Evolutionary conservation across 2,797 vertebrate species (phyloP).

Genomic region (Myripristis jacobus): DNA sequence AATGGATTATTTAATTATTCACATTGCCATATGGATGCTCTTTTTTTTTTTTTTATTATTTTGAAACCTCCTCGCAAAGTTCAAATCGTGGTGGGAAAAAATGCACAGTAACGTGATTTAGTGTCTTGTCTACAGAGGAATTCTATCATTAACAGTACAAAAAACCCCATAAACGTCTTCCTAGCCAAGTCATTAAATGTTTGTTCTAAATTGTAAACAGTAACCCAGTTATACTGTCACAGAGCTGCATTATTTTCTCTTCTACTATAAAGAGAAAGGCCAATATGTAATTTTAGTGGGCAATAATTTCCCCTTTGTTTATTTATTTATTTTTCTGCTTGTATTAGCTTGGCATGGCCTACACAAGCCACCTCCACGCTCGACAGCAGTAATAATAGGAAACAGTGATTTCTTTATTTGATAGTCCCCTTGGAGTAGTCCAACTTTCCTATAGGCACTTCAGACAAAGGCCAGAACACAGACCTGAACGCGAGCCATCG

Average conservation of each 20-base stretch:
- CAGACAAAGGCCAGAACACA: conserved; percentile 44
- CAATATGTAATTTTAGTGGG: conserved; percentile 37
- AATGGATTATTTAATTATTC: conserved; percentile 41
- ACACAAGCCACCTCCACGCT: conserved; percentile 38
- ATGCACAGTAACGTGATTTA: conserved; percentile 40
- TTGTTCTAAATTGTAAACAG: conserved; percentile 42
- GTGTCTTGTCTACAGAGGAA: conserved; percentile 39
- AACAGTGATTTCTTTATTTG: conserved; percentile 59
- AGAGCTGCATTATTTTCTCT: conserved; percentile 21
- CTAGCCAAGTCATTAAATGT: conserved; percentile 21
- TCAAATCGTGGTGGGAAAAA: conserved; percentile 25
- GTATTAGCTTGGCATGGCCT: conserved; percentile 41
- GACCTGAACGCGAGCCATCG: conserved; percentile 7
- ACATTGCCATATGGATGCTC: conserved; percentile 11
- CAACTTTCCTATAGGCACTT: conserved; percentile 50
- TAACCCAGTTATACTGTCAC: conserved; percentile 10
- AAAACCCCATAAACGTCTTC: conserved; percentile 28
- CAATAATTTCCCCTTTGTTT: conserved; percentile 46
- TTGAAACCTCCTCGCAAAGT: too few relatives aligned
- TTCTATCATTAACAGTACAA: conserved; percentile 27
- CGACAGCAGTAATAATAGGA: conserved; percentile 48
- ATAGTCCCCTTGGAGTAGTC: conserved; percentile 42
- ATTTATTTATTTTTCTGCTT: conserved; percentile 52
- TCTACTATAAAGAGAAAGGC: conserved; percentile 31
- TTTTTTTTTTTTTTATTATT: neutral